Base-by-base conservation (phyloP, 2,888 invertebrate species). In the Drosophila quinaria region DNA sequence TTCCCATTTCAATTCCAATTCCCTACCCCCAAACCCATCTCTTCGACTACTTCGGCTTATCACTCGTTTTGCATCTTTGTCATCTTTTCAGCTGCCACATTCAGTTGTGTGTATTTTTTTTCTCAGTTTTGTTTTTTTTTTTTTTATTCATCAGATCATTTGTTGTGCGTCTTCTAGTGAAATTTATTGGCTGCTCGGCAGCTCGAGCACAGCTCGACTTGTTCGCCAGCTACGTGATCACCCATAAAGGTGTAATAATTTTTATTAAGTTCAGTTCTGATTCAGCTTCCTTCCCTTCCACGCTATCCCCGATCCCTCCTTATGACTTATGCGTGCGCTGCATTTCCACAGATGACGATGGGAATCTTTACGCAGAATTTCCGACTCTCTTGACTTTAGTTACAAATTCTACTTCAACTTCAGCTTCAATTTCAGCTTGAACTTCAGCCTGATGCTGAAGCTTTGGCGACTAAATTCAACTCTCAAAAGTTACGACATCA, bases 231-330 rank as follows among this genome's bases (percentile, higher is more conserved):
- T 91, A 91, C 92, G 92, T 92, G 92, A 91, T 92, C 92, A 91
- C 92, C 92, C 92, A 91, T 92, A 89, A 85, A 91, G 91, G 91
- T 91, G 90, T 91, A 91, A 92, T 91, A 91, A 92, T 92, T 92
- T 91, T 90, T 90, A 91, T 91, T 81, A 89, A 84, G 81, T 86
- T 90, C 84, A 81, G 77, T 75, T 65, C 62, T 42, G 41, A 44
- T 52, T 56, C 25, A 5, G 25, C 25, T 25, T 25, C 22, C 22
- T 22, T 22, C 25, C 15, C 55, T 35, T 41, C 51, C n/a, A 33
- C 47, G 25, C 22, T 37, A 41, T 44, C 55, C 51, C 37, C 22
- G 41, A 41, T 44, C 55, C 51, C 41, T 55, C 62, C 87, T 79
- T 83, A 81, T 83, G 83, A 86, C 83, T 81, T 83, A 83, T 83